phyloP scores from a whole-genome alignment of 1,140 invertebrate species.

The Pogonognathellus flavescens region DNA sequence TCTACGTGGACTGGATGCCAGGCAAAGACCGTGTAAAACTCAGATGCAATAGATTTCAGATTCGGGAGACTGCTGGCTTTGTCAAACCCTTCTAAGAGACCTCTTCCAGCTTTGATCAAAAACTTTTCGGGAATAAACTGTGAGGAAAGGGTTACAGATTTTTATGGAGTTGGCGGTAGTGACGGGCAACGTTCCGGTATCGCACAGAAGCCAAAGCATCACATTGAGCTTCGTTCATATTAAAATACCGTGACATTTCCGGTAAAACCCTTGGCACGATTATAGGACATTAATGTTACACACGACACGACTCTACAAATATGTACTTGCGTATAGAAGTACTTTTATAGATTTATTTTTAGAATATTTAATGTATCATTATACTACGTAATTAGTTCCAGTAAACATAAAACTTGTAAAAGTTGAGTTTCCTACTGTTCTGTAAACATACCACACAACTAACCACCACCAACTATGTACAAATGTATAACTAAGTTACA shows the following conservation, averaged over 20 bases:
- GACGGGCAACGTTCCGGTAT: background rate
- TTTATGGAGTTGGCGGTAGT: constrained; percentile 49
- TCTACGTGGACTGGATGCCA: no score
- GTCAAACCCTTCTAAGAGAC: constrained; percentile 38
- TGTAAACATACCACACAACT: no score
- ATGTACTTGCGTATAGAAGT: no score
- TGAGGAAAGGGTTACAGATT: constrained; percentile 46
- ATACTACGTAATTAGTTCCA: no score
- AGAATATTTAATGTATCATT: no score
- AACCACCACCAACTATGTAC: no score
- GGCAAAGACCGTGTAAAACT: background rate
- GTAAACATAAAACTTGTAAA: no score
- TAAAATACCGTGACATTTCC: background rate
- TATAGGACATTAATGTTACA: no score
- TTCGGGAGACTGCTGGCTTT: constrained; percentile 14
- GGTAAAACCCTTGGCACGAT: background rate
- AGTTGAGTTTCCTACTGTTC: no score
- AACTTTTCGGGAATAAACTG: constrained; percentile 44
- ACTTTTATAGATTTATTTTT: no score
- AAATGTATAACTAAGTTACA: no score
- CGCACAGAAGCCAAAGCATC: background rate
- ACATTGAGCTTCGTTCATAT: background rate
- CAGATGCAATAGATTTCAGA: constrained; percentile 3
- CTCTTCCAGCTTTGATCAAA: constrained; percentile 49
- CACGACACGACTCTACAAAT: no score